Evolutionary conservation across 1,140 invertebrate species (phyloP), one percentile per base, ranked within the genome.

Genomic region (Penaeus chinensis): DNA sequence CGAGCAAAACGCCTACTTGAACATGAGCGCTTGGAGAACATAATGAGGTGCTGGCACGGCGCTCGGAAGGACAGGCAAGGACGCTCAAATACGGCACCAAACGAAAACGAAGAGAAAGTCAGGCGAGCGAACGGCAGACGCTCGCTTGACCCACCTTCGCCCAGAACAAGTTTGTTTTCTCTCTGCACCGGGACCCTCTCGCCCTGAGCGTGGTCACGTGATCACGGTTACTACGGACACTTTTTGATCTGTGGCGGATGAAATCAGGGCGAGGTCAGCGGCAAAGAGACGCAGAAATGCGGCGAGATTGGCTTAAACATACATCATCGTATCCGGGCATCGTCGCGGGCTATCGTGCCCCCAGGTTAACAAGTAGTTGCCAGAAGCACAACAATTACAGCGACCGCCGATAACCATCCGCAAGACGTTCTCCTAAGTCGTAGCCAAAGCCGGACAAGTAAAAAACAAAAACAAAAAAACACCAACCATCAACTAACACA

Each of bases 251-350:
- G 5, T 54, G 65, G 42, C n/a, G 32, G 24, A 10, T 54, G 37
- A 42, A 24, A 27, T 61, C 22, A 7, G 5, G 13, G 66, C 47
- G 27, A 47, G 20, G n/a, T 37, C 20, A 47, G 24, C 47, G 0
- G 24, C 62, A 47, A 20, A 24, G 22, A 37, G 69, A 10, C 27
- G 19, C 32, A 62, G 42, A 66, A 37, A 42, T n/a, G 22, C 69
- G 42, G 22, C 19, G 19, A 1, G 63, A 7, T 47, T 47, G 47
- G 32, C 47, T 37, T 32, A 69, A 82, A 65, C 27, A 63, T 66
- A 37, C 20, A 82, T 82, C 69, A 65, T 82, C 81, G 62, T 82
- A 66, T 65, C 81, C 81, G 81, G 81, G 81, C 81, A 82, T 10
- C 81, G 77, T 60, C 77, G 27, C 4, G 77, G 19, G 24, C 47